Evolutionary conservation across 2,113 vertebrate species (phyloP), one percentile per base, ranked within the genome.

Genomic region (Symphodus melops): DNA sequence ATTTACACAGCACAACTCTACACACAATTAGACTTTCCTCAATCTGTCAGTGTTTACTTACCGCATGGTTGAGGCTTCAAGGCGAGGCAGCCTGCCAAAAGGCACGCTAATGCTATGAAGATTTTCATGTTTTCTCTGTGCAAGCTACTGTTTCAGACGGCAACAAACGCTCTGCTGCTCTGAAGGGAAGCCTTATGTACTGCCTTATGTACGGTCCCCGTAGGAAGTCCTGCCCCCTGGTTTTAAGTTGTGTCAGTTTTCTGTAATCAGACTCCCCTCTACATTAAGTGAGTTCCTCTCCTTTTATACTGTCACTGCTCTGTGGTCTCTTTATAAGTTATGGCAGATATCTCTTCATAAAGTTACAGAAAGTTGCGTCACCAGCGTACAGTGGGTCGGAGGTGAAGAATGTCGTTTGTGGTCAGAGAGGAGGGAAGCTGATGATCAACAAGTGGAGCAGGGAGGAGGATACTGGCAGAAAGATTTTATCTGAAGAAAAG

Each of bases 21-120:
- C 28, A 11, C 39, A 9, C 39, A 41, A 11, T 41, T 10, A n/a
- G n/a, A 41, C 39, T 41, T 2, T 39, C 39, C 39, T 39, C 39
- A 6, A 2, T 28, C 28, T 33, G 28, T 33, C 28, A 33, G 28
- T 33, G 39, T 44, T 3, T 37, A 91, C 91, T 92, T 73, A 95
- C 94, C 17, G 77, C 94, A 94, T 0, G 71, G 91, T 0, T 23
- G 72, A 49, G 93, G 94, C 53, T 1, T 80, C 42, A 87, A 48
- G 10, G 89, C 88, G 53, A 85, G 82, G 63, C 85, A 86, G 28
- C 41, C 51, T 9, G 70, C 85, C 69, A 92, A 44, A 0, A 90
- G 13, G 19, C 86, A 85, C 2, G 28, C 2, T 0, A 91, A 37
- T 9, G 81, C 21, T 0, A 60, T 19, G 0, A 86, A 25, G 12